Evolutionary conservation across 2,888 invertebrate genomes (phyloP), one percentile per base, ranked within the genome.

Genomic region (Quadroppia sp.): DNA sequence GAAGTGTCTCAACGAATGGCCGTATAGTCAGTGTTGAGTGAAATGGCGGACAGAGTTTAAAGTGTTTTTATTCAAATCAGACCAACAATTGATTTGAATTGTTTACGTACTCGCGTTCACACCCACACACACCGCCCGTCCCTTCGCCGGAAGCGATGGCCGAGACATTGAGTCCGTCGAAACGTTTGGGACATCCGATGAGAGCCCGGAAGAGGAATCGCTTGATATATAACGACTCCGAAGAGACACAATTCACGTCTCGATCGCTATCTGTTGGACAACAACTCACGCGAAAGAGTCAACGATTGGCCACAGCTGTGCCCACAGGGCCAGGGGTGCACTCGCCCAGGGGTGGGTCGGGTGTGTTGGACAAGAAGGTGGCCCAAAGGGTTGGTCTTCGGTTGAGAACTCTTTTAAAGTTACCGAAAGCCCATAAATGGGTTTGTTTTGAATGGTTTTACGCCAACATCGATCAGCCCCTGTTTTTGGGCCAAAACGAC

Each of bases 381-480:
- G 94, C 94, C 0, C 94, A 96, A 80, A 88, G 90, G 79, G 92
- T 95, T 79, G 95, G 77, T n/a, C 87, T 92, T 84, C 86, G 94
- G 77, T 84, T 94, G 75, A 86, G 94, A 77, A 99, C 99, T 84
- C 86, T 99, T 40, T 85, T 99, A 4, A 98, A 98, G 84, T 84
- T 99, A 77, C 98, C 99, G 0, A 98, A 98, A 85, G 98, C 98
- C 4, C 96, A 98, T 82, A 95, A 94, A 84, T 98, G 97, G 95
- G 97, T 98, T 11, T 97, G 95, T 83, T 98, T 94, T 83, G 99
- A 99, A 83, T 99, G 96, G 90, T 99, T 99, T 84, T 99, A 99
- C 83, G 97, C 98, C 79, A 97, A 96, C 81, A 90, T 99, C 79
- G 99, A 99, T 81, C 86, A 87, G 86, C 90, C 93, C 45, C 85